Conservation (phyloP, 92 coral and sea anemone species). For the Palythoa grandis region DNA sequence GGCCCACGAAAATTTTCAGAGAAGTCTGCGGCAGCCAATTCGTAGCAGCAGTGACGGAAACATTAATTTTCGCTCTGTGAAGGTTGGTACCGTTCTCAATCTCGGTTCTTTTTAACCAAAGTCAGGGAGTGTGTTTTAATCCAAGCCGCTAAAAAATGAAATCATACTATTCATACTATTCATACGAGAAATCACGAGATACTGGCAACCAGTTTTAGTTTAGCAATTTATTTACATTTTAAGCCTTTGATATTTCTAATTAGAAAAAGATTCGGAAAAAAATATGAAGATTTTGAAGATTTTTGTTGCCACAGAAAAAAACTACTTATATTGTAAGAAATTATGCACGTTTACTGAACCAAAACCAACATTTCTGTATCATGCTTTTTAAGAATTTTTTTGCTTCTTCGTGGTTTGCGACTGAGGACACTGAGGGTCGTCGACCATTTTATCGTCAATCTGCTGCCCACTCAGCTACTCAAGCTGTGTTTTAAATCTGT, state of each 20-base stretch:
- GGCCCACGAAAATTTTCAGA: slow-evolving; percentile 18
- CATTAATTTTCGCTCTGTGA: slow-evolving; percentile 13
- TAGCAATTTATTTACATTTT: slow-evolving; percentile 1
- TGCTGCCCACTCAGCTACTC: too few relatives aligned
- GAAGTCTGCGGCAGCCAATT: slow-evolving; percentile 6
- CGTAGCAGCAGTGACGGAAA: slow-evolving; percentile 42
- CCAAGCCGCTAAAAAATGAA: background rate
- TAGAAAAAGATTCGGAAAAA: background rate
- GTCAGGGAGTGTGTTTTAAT: background rate
- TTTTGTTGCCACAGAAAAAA: background rate
- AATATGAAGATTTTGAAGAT: background rate
- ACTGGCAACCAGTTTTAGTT: background rate
- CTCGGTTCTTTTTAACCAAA: background rate
- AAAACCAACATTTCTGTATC: background rate
- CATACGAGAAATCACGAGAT: background rate
- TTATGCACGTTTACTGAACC: background rate
- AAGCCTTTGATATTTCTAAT: slow-evolving; percentile 6
- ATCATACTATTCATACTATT: background rate
- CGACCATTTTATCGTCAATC: too few relatives aligned
- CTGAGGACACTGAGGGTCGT: too few relatives aligned
- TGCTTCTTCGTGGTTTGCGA: background rate
- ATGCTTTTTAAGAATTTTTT: background rate
- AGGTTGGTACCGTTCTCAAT: background rate
- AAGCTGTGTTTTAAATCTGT: too few relatives aligned
- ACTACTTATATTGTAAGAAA: background rate